Evolutionary conservation across 2,797 vertebrate species (phyloP).

Genomic region (Spinibarbus caldwelli): DNA sequence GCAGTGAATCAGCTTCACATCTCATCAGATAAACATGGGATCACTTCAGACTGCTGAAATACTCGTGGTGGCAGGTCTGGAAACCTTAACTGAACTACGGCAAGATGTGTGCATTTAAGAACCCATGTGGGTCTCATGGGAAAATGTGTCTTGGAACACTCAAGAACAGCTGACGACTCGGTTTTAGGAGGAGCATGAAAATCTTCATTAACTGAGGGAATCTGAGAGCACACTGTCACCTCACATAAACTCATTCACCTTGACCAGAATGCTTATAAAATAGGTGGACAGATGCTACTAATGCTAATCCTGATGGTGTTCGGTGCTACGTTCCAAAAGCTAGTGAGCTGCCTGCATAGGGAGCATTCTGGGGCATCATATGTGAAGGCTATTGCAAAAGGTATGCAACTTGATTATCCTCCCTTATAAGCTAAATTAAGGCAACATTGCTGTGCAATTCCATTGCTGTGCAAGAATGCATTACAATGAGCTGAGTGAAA

Average conservation of each 20-base stretch:
- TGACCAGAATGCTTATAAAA: conserved; percentile 5
- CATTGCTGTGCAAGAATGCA: too few relatives aligned
- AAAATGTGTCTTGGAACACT: background rate
- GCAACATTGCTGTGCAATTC: background rate
- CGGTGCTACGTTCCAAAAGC: background rate
- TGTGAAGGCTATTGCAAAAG: background rate
- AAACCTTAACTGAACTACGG: background rate
- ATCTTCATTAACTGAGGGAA: background rate
- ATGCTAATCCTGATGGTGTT: conserved; percentile 13
- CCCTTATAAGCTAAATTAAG: background rate
- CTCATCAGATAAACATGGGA: background rate
- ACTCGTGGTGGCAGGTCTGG: background rate
- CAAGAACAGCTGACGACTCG: conserved; percentile 13
- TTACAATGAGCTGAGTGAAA: too few relatives aligned
- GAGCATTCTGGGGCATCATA: background rate
- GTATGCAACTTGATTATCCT: background rate
- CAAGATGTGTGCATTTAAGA: background rate
- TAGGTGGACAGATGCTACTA: conserved; percentile 9
- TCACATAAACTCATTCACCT: background rate
- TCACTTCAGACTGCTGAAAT: background rate
- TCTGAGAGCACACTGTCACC: background rate
- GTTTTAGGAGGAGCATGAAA: background rate
- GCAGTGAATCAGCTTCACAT: background rate
- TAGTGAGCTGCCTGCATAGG: background rate
- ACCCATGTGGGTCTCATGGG: background rate